Percentiles rank a stretch among this genome's conserved stretches.
phyloP scores from a whole-genome alignment of 2,888 invertebrate genomes.

The Crocallis elinguaria region DNA sequence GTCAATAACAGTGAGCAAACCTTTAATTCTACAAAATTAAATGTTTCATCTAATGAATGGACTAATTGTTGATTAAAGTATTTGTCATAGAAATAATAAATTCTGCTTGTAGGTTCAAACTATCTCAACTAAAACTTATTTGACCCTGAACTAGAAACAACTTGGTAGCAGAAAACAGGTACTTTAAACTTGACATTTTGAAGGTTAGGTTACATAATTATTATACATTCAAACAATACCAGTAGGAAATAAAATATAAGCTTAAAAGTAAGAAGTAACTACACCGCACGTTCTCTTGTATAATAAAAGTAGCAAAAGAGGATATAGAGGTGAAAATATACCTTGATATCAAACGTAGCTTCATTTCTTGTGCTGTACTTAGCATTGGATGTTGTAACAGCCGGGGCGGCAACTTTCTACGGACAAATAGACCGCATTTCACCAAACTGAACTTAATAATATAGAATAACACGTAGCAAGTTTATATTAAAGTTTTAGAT shows the following conservation, averaged over 20 bases:
- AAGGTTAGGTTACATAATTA: slow-evolving; percentile 81
- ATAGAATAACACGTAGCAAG: background rate
- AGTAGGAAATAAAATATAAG: background rate
- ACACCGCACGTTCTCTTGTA: background rate
- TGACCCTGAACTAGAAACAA: background rate
- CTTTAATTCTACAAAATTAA: too few relatives aligned
- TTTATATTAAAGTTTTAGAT: slow-evolving; percentile 4
- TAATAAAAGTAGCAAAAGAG: background rate
- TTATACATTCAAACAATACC: slow-evolving; percentile 11
- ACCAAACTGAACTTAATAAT: slow-evolving; percentile 5
- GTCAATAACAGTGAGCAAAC: too few relatives aligned
- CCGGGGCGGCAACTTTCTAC: slow-evolving; percentile 71
- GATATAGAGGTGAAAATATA: slow-evolving; percentile 37
- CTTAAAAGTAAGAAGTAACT: background rate
- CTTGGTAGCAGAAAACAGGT: slow-evolving; percentile 18
- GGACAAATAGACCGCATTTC: slow-evolving; percentile 39
- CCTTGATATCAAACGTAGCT: slow-evolving; percentile 86
- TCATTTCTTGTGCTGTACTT: slow-evolving; percentile 86
- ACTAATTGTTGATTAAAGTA: too few relatives aligned
- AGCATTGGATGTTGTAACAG: slow-evolving; percentile 66
- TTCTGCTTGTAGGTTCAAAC: too few relatives aligned
- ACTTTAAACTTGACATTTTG: slow-evolving; percentile 67
- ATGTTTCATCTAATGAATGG: too few relatives aligned
- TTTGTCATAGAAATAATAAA: too few relatives aligned
- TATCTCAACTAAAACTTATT: too few relatives aligned